These are phyloP conservation scores for Musca vetustissima DNA, from an alignment of 1,140 invertebrate species.

Conservation along the genomic window DNA sequence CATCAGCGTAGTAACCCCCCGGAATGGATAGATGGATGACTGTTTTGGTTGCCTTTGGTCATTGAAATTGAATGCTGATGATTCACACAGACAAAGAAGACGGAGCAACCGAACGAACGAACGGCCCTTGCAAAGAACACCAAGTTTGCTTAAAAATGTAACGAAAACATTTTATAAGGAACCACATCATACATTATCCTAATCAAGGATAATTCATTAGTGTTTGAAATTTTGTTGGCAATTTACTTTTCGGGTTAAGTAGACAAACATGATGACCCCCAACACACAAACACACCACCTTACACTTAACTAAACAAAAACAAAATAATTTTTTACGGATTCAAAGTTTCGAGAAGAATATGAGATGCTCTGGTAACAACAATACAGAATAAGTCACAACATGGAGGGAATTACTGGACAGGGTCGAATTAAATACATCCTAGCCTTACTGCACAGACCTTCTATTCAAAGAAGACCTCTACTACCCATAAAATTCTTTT, in stretches of 20 bases:
- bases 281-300: not conserved
- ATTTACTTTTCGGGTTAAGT: slow-evolving; percentile 25
- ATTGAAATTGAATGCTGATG: not conserved
- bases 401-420: too few species aligned
- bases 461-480: too few species aligned
- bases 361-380: too few species aligned
- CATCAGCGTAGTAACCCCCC: not conserved
- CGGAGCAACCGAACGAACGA: too few species aligned
- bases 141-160: slow-evolving; percentile 10
- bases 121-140: not conserved
- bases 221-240: slow-evolving; percentile 53
- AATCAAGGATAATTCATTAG: slow-evolving; percentile 57
- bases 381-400: too few species aligned
- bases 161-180: slow-evolving; percentile 28
- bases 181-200: slow-evolving; percentile 57
- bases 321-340: not conserved
- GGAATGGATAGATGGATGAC: not conserved
- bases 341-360: too few species aligned
- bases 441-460: too few species aligned
- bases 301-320: not conserved
- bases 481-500: too few species aligned
- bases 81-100: too few species aligned
- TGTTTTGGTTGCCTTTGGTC: too few species aligned
- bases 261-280: slow-evolving; percentile 6
- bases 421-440: too few species aligned